Conservation (phyloP, 2,888 invertebrate species). For the Drosophila tanythrix region DNA sequence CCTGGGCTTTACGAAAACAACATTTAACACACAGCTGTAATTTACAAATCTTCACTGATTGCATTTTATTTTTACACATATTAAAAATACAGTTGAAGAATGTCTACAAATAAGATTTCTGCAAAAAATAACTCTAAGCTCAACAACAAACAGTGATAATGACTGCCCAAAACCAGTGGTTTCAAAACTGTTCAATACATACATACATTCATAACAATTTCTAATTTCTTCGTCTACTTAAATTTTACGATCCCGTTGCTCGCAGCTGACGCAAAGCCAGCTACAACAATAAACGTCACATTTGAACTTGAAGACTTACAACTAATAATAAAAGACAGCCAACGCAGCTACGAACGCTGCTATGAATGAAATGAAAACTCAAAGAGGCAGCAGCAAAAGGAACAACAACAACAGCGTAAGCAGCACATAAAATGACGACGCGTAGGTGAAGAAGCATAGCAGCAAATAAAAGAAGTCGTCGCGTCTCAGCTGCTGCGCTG, state of each 20-base stretch:
- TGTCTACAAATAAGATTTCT: background rate
- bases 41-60: background rate
- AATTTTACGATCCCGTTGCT: constrained; percentile 5
- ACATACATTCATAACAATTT: background rate
- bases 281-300: constrained; percentile 39
- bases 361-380: constrained; percentile 57
- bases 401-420: constrained; percentile 20
- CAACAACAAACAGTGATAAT: background rate
- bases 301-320: constrained; percentile 52
- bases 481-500: constrained; percentile 14
- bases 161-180: background rate
- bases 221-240: background rate
- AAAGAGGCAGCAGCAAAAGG: constrained; percentile 43
- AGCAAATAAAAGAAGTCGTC: constrained; percentile 44
- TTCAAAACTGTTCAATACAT: background rate
- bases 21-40: background rate
- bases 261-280: constrained; percentile 5
- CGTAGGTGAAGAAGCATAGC: constrained; percentile 55
- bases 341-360: constrained; percentile 25
- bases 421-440: constrained; percentile 45
- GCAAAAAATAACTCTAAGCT: background rate
- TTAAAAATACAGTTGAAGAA: background rate
- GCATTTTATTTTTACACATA: background rate
- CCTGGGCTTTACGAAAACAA: background rate
- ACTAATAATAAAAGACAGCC: background rate